Evolutionary conservation across 2,113 vertebrate species (phyloP), one percentile per base, ranked within the genome.

Genomic region (Spilogale gracilis): DNA sequence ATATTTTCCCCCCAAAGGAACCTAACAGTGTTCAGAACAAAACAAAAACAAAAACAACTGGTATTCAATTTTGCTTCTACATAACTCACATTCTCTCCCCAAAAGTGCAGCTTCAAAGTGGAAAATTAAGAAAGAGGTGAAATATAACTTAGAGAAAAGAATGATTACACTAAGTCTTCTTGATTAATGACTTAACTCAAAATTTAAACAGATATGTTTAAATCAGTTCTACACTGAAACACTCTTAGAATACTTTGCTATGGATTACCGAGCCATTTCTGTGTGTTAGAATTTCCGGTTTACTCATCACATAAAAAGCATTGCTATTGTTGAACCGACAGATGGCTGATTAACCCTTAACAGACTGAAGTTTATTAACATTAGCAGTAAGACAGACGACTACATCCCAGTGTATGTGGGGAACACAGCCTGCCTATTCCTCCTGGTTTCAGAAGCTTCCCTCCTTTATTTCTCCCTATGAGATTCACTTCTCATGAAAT

Each of bases 271-370:
- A 84, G 73, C 87, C 5, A 63, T 43, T 65, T 17, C 27, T 20
- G 25, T 52, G 25, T 38, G 10, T 96, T 65, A 80, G 52, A 92
- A 92, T 54, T 90, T 92, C 80, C n/a, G 32, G 79, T 93, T 92
- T 94, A 91, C 25, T 94, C 58, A 43, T 48, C 18, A 58, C 38
- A 80, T n/a, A 48, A 45, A 93, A 91, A 88, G 45, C 56, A 84
- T 8, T 67, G 81, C 60, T 69, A 3, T 30, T 88, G 43, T 80
- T 80, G 81, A 88, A 27, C 54, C 30, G 48, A 56, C 87, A 61
- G 21, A 82, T n/a, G 73, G 27, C 6, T 50, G 67, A 21, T 10
- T 65, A 52, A 50, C n/a, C 48, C 3, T 61, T 3, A n/a, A 30
- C 56, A 67, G 30, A 16, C 5, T 30, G 10, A 14, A 13, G 7